phyloP scores from a whole-genome alignment of 2,888 invertebrate species.

The Dioctria rufipes region DNA sequence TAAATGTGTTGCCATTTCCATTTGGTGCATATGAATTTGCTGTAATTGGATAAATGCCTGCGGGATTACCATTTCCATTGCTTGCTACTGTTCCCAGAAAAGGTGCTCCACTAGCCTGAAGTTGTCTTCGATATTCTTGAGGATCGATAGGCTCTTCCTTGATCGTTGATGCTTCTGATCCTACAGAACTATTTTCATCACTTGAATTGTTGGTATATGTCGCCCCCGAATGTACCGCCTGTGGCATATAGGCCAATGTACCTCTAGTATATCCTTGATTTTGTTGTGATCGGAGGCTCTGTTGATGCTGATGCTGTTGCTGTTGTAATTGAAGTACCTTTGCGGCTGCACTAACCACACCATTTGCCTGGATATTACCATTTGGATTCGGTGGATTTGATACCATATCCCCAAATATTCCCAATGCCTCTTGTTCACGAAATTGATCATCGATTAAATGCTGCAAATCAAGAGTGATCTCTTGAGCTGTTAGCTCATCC shows the following conservation, averaged over 20 bases:
- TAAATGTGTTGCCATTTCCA: constrained; percentile 72
- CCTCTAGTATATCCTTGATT: constrained; percentile 75
- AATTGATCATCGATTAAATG: constrained; percentile 95
- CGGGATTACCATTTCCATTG: constrained; percentile 69
- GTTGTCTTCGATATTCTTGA: constrained; percentile 80
- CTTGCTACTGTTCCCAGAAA: constrained; percentile 68
- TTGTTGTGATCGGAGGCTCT: constrained; percentile 59
- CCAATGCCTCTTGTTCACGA: constrained; percentile 81
- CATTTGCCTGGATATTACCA: constrained; percentile 69
- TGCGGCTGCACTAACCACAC: constrained; percentile 70
- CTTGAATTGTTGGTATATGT: constrained; percentile 73
- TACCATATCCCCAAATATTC: constrained; percentile 85
- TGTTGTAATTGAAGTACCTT: constrained; percentile 68
- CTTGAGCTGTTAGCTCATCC: constrained; percentile 91
- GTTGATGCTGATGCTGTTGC: constrained; percentile 66
- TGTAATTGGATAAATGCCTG: constrained; percentile 67
- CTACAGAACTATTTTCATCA: constrained; percentile 75
- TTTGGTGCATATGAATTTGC: constrained; percentile 66
- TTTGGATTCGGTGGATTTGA: constrained; percentile 64
- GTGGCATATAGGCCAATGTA: constrained; percentile 91
- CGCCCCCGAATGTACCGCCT: constrained; percentile 83
- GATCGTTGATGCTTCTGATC: constrained; percentile 81
- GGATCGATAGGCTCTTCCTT: constrained; percentile 92
- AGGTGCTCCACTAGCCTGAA: constrained; percentile 72
- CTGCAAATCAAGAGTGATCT: constrained; percentile 92